Evolutionary conservation across 1,140 invertebrate species (phyloP), one percentile per base, ranked within the genome.

Genomic region (Potamilus streckersoni): DNA sequence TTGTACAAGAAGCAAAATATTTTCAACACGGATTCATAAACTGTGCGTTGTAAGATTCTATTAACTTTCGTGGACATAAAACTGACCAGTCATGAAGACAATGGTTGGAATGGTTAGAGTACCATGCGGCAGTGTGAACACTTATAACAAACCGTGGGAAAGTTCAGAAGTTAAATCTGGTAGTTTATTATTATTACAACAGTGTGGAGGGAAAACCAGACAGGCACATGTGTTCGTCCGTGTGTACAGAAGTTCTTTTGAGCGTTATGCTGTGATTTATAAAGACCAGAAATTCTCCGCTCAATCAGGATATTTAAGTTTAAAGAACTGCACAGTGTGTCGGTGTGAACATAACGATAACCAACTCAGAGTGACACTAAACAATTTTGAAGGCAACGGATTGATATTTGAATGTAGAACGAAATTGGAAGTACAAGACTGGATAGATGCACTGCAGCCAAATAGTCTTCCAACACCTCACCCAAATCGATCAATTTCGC

Each of bases 301-400:
- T n/a, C n/a, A n/a, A n/a, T n/a, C n/a, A n/a, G n/a, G n/a, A n/a
- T n/a, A n/a, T n/a, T n/a, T n/a, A n/a, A n/a, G n/a, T n/a, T n/a
- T n/a, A n/a, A n/a, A n/a, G n/a, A n/a, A n/a, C 64, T 78, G 79
- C 58, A 61, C 74, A 6, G 75, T 80, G 27, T 64, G 62, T 23
- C 70, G 55, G 58, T 49, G 17, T n/a, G 60, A 58, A 15, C 71
- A 55, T 3, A 71, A 71, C n/a, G 63, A 70, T 15, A 76, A 60
- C n/a, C 74, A 80, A 31, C 23, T 80, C 15, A 62, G 74, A 55
- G 74, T 80, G 2, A 73, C 76, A 16, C 60, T 73, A 38, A 80
- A 80, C 69, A 71, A 80, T 62, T 78, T 67, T 69, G 79, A 80
- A 31, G 79, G 79, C 5, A 77, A 76, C 12, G 75, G 68, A 71